Evolutionary conservation across 2,113 vertebrate species (phyloP), one percentile per base, ranked within the genome.

Genomic region (Coracopsis vasa): DNA sequence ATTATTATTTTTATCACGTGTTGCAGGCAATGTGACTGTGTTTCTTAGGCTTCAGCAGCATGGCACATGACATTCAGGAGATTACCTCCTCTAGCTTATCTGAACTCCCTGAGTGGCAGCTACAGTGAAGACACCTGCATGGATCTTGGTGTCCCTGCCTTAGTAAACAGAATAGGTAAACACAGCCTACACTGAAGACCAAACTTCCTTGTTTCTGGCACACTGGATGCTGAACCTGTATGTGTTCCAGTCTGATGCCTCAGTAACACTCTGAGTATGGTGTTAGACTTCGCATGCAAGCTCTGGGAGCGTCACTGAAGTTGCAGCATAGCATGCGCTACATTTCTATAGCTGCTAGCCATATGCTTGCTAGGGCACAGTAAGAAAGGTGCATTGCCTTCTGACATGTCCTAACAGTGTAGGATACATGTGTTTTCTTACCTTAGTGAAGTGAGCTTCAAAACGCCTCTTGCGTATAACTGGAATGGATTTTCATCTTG

Each of bases 171-270:
- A 60, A 19, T 3, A 66, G n/a, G 41, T 47, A 56, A 75, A 20
- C 8, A 9, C 3, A 77, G 62, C 6, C 39, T 67, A 3, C 7
- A 1, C 0, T 11, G 58, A 20, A 80, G 56, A 62, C 41, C 47
- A 56, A 28, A 18, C 3, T 24, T 37, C 44, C 50, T 80, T 41
- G 10, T 56, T 86, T 61, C 31, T 86, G 79, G 7, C 64, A 53
- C 10, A 0, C 47, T 80, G 72, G n/a, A 42, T 62, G 37, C 0
- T 27, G 67, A 80, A 27, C 15, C 37, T 39, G 37, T 42, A n/a
- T 42, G 35, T 10, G 25, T 15, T 88, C 73, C 53, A 51, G 48
- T 48, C 28, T 0, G 0, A 3, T 70, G 44, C 70, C 20, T 0
- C 62, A 50, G 51, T 86, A 77, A 58, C 64, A 6, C 75, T n/a